Base-by-base conservation (phyloP, 1,140 invertebrate genomes). In the Orchesella cincta region DNA sequence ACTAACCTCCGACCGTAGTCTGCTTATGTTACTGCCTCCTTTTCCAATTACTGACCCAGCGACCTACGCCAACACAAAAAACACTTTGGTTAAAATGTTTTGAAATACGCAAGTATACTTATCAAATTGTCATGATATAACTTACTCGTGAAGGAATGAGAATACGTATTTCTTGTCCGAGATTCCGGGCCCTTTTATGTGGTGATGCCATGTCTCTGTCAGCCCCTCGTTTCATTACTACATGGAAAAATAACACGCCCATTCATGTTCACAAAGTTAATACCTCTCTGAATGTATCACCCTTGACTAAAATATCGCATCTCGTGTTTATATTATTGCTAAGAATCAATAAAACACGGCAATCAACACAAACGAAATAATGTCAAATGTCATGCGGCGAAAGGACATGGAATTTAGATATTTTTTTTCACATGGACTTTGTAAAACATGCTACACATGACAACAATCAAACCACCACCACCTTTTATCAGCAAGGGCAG, bases 11-110 rank as follows among this genome's bases (percentile, higher is more conserved):
- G 90, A 92, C 83, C 96, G 90, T 76, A 98, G 89, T 84, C 94
- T 92, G 81, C 95, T 95, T 84, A 98, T 98, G 88, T 97, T 97
- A 83, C 92, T 91, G 78, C 96, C 96, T 82, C 93, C 94, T 87
- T 97, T 97, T 74, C 96, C 96, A 85, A 98, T 98, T 84, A 98
- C 95, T 75, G 95, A 96, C 76, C 96, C 95, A 83, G 95, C 96
- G 84, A 87, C 86, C 88, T 89, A 82, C 23, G 70, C 62, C 18
- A 46, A 76, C 29, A 52, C 18, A 52, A 76, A 83, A 46, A n/a
- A n/a, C n/a, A n/a, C n/a, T n/a, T n/a, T n/a, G n/a, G n/a, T 57
- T 16, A 57, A 57, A 46, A 46, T 46, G 39, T 46, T 8, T 46
- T 12, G 3, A 57, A 16, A 57, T 31, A 33, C 26, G 29, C 26